A percentile compares a stretch with the other conserved stretches of the same genome.
Conservation (phyloP, 2,888 invertebrate genomes). For the Chironomus riparius region DNA sequence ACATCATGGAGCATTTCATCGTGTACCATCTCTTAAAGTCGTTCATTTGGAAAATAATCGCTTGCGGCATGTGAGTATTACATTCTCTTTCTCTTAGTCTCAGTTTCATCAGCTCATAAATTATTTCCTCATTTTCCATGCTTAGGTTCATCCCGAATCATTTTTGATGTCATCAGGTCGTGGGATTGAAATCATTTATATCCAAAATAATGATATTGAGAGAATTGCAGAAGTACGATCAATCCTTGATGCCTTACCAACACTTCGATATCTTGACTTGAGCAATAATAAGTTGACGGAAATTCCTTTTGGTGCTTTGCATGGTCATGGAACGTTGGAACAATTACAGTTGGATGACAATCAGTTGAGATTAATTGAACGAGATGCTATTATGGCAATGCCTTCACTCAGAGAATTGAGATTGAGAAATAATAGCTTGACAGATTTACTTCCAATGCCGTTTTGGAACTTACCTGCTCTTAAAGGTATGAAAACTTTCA, state of each 20-base stretch:
- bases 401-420: conserved; percentile 73
- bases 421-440: conserved; percentile 72
- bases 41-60: conserved; percentile 70
- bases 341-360: conserved; percentile 74
- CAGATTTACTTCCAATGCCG: conserved; percentile 61
- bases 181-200: conserved; percentile 66
- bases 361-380: conserved; percentile 60
- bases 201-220: conserved; percentile 66
- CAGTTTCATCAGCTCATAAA: neutral
- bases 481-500: conserved; percentile 45
- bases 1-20: conserved; percentile 70
- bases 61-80: conserved; percentile 48
- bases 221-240: conserved; percentile 66
- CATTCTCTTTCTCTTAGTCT: neutral
- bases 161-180: conserved; percentile 65
- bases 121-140: neutral
- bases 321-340: conserved; percentile 72
- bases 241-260: conserved; percentile 65
- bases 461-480: conserved; percentile 77
- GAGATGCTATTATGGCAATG: conserved; percentile 74
- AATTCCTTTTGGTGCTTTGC: conserved; percentile 66
- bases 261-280: conserved; percentile 67
- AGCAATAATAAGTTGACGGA: conserved; percentile 68
- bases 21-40: conserved; percentile 61
- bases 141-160: conserved; percentile 62